Conservation (phyloP, 2,797 vertebrate genomes). For the Sebastes wilsoni region DNA sequence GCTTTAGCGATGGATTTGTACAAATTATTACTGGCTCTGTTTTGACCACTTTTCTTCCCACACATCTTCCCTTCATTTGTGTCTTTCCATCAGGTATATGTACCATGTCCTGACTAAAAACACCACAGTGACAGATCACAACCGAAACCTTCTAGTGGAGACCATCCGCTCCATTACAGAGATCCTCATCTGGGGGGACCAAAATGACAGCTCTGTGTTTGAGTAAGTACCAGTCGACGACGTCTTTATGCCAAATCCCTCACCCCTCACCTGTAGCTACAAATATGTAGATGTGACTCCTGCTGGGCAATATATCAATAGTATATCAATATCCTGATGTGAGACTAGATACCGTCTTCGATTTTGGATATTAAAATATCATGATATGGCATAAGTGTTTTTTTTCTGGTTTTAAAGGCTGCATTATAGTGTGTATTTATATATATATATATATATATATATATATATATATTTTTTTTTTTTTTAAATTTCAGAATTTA, state of each 20-base stretch:
- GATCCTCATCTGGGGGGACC: constrained; percentile 99
- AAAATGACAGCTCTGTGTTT: constrained; percentile 99
- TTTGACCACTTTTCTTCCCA: background rate
- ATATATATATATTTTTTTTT: too few relatives aligned
- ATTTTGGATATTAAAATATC: too few relatives aligned
- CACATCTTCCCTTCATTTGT: background rate
- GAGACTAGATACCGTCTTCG: too few relatives aligned
- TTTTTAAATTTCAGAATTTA: too few relatives aligned
- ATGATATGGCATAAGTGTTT: too few relatives aligned
- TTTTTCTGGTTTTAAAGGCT: too few relatives aligned
- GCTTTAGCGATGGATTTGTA: background rate
- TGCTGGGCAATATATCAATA: background rate
- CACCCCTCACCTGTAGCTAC: background rate
- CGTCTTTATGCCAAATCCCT: background rate
- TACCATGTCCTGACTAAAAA: constrained; percentile 97
- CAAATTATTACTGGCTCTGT: background rate
- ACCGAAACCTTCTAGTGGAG: constrained; percentile 96
- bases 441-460: too few relatives aligned
- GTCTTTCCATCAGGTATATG: constrained; percentile 86
- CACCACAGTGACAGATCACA: constrained; percentile 96
- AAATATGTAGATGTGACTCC: background rate
- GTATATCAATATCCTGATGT: too few relatives aligned
- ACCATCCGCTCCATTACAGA: constrained; percentile 99
- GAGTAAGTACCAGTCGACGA: constrained; percentile 85
- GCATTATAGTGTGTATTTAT: too few relatives aligned